Percentiles rank a stretch among this genome's conserved stretches.
Conservation (phyloP, 92 coral and sea anemone genomes). For the Anthopleura xanthogrammica region DNA sequence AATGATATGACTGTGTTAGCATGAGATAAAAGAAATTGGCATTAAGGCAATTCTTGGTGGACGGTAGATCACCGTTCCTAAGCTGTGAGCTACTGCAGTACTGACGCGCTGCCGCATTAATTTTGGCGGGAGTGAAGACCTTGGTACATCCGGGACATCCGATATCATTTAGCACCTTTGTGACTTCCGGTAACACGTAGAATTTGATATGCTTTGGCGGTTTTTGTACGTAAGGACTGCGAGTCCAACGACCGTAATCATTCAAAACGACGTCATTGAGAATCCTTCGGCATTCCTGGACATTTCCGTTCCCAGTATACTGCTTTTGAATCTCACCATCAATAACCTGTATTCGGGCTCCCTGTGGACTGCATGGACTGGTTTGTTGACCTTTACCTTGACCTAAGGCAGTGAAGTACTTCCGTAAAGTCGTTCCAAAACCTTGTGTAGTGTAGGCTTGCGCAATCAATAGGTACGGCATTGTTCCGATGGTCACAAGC, state of each 20-base stretch:
- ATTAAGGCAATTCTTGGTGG: slow-evolving; percentile 13
- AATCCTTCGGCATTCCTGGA: slow-evolving; percentile 15
- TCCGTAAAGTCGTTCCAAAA: background rate
- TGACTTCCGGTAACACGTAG: slow-evolving; percentile 14
- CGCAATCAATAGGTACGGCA: slow-evolving; percentile 5
- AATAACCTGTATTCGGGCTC: background rate
- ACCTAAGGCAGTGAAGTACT: background rate
- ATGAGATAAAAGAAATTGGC: slow-evolving; percentile 27
- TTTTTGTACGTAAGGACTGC: slow-evolving; percentile 18
- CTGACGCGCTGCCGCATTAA: slow-evolving; percentile 13
- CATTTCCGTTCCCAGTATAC: slow-evolving; percentile 14
- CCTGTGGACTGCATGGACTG: slow-evolving; percentile 26
- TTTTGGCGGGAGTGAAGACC: slow-evolving; percentile 19
- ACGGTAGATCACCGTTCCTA: background rate
- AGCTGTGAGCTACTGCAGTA: background rate
- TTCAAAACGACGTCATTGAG: background rate
- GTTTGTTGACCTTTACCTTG: background rate
- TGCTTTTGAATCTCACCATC: background rate
- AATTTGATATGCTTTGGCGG: slow-evolving; percentile 5
- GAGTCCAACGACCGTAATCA: background rate
- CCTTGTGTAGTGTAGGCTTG: slow-evolving; percentile 6
- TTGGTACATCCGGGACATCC: slow-evolving; percentile 7
- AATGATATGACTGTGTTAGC: slow-evolving; percentile 13
- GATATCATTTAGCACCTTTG: slow-evolving; percentile 1
- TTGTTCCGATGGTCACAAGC: background rate